phyloP scores from a whole-genome alignment of 2,797 vertebrate species.

The Chromobotia macracanthus region DNA sequence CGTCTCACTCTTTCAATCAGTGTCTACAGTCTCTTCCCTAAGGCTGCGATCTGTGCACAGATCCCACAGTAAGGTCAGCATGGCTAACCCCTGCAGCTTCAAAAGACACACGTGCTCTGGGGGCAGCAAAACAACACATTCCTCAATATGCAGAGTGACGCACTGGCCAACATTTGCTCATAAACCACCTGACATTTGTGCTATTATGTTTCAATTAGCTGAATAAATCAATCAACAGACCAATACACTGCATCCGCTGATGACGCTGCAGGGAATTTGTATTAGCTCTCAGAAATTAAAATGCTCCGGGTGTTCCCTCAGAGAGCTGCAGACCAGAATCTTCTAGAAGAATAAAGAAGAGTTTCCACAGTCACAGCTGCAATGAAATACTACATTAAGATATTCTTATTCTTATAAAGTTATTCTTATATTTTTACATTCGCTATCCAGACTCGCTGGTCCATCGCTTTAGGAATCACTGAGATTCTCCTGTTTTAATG shows the following conservation, averaged over 20 bases:
- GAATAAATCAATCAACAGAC: constrained; percentile 3
- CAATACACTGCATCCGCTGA: not conserved
- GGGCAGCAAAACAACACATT: not conserved
- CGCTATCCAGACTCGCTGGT: not conserved
- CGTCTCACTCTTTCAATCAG: constrained; percentile 10
- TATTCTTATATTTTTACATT: not conserved
- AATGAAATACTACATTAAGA: not conserved
- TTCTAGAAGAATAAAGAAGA: constrained; percentile 19
- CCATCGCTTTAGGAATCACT: not conserved
- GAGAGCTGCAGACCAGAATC: constrained; percentile 15
- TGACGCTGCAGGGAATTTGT: constrained; percentile 4
- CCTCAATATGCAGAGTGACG: not conserved
- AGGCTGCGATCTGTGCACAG: constrained; percentile 12
- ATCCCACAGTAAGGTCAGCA: constrained; percentile 11
- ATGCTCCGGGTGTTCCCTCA: not conserved
- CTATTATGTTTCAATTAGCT: constrained; percentile 37
- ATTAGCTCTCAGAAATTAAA: constrained; percentile 20
- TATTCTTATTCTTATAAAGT: no score
- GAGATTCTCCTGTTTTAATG: not conserved
- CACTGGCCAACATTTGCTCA: not conserved
- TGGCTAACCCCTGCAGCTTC: constrained; percentile 9
- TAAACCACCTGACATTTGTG: constrained; percentile 4
- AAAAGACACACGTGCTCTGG: not conserved
- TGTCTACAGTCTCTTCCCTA: not conserved
- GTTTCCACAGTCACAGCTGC: not conserved